These are phyloP conservation scores for Sinopyrophorus schimmeli DNA, from an alignment of 2,888 invertebrate genomes.

Conservation along the genomic window DNA sequence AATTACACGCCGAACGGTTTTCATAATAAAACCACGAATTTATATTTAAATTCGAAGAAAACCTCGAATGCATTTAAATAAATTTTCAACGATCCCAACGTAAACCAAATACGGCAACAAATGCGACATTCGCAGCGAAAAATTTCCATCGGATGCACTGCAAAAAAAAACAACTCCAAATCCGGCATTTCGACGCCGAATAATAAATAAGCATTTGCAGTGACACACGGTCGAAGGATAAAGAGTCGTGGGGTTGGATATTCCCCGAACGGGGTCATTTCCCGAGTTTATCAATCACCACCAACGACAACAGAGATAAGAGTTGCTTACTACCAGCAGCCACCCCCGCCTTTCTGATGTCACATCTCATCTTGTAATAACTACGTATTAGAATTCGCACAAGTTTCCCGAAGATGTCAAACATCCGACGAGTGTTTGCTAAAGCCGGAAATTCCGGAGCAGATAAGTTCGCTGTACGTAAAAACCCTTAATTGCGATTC, in stretches of 20 bases:
- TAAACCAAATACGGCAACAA: no score
- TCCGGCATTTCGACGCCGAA: no score
- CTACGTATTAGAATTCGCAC: neutral
- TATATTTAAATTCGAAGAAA: no score
- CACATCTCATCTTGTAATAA: conserved; percentile 7
- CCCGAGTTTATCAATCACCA: conserved; percentile 13
- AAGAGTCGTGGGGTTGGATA: neutral
- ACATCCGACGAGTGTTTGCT: neutral
- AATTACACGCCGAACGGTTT: no score
- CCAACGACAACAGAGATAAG: conserved; percentile 12
- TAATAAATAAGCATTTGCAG: no score
- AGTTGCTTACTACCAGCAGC: conserved; percentile 6
- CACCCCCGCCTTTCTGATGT: conserved; percentile 19
- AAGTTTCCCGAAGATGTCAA: neutral
- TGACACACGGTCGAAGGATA: conserved; percentile 5
- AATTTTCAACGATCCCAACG: no score
- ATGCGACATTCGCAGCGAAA: no score
- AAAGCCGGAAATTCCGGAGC: conserved; percentile 1
- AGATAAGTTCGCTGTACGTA: neutral
- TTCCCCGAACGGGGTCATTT: conserved; percentile 9
- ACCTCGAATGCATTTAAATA: no score
- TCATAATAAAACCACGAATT: no score
- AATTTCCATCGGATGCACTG: no score
- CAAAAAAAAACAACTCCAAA: no score
- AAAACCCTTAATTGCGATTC: conserved; percentile 1